A percentile compares a stretch with the other conserved stretches of the same genome.
phyloP scores from a whole-genome alignment of 53 echinoderm and acorn worm genomes.

The Holothuria leucospilota region DNA sequence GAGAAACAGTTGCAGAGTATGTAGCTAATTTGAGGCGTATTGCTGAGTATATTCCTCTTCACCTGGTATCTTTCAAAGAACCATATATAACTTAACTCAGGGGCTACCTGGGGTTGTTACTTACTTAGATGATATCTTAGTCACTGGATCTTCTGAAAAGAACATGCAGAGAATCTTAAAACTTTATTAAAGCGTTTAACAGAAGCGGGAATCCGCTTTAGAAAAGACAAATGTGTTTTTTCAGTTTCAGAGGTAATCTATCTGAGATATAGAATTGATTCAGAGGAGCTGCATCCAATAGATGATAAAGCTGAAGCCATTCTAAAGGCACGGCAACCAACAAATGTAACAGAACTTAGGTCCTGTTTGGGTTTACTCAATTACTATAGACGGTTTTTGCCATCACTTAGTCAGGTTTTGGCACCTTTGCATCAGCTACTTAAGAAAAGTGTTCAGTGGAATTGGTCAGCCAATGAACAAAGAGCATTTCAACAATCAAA shows the following conservation, averaged over 20 bases:
- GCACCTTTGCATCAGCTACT: constrained; percentile 64
- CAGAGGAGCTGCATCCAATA: constrained; percentile 54
- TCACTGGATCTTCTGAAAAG: constrained; percentile 41
- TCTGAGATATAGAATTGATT: constrained; percentile 54
- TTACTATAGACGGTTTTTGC: constrained; percentile 67
- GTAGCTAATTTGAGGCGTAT: constrained; percentile 29
- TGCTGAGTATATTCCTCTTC: constrained; percentile 61
- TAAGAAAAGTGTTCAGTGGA: constrained; percentile 41
- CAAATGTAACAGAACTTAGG: too few relatives aligned
- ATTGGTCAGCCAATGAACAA: constrained; percentile 54
- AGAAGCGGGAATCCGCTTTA: constrained; percentile 51
- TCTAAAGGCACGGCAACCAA: too few relatives aligned
- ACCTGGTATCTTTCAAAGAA: constrained; percentile 75
- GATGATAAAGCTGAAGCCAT: constrained; percentile 52
- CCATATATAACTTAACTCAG: constrained; percentile 63
- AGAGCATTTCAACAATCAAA: constrained; percentile 60
- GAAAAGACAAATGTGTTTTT: constrained; percentile 60
- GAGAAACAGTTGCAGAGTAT: constrained; percentile 9
- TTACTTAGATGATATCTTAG: constrained; percentile 36
- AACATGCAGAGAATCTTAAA: constrained; percentile 61
- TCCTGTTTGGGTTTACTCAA: constrained; percentile 64
- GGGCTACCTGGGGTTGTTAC: constrained; percentile 56
- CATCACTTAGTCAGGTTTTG: constrained; percentile 3
- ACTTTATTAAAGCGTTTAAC: constrained; percentile 44
- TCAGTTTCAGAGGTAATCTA: constrained; percentile 36